Conservation (phyloP, 2,888 invertebrate genomes). For the Tachina lurida region DNA sequence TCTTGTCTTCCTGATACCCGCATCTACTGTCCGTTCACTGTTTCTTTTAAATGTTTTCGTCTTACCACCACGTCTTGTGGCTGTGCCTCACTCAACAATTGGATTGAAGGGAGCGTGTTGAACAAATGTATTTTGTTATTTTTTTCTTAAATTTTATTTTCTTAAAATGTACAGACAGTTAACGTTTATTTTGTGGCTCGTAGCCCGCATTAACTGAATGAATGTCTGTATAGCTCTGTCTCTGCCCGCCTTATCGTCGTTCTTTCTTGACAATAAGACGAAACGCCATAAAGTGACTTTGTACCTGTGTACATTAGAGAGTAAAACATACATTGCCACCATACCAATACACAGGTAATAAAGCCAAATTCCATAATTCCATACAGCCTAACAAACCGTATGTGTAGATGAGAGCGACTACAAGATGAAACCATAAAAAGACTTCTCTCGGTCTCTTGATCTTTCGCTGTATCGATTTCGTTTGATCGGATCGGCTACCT, state of each 20-base stretch:
- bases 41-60: conserved; percentile 38
- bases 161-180: conserved; percentile 55
- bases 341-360: conserved; percentile 44
- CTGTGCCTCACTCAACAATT: conserved; percentile 31
- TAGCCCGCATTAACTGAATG: conserved; percentile 55
- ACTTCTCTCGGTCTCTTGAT: conserved; percentile 26
- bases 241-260: not conserved
- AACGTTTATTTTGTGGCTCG: conserved; percentile 43
- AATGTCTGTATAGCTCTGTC: not conserved
- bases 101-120: conserved; percentile 52
- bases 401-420: conserved; percentile 36
- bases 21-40: conserved; percentile 32
- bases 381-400: conserved; percentile 1
- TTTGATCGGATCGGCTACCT: conserved; percentile 19
- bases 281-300: conserved; percentile 43
- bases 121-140: conserved; percentile 41
- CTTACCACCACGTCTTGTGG: conserved; percentile 31
- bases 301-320: conserved; percentile 57
- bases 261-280: conserved; percentile 51
- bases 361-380: conserved; percentile 31
- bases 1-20: conserved; percentile 35
- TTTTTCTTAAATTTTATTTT: conserved; percentile 25
- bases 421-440: conserved; percentile 72
- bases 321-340: conserved; percentile 9
- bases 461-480: conserved; percentile 20